Evolutionary conservation across 2,797 vertebrate species (phyloP).

Genomic region (Gymnopithys bicolor): DNA sequence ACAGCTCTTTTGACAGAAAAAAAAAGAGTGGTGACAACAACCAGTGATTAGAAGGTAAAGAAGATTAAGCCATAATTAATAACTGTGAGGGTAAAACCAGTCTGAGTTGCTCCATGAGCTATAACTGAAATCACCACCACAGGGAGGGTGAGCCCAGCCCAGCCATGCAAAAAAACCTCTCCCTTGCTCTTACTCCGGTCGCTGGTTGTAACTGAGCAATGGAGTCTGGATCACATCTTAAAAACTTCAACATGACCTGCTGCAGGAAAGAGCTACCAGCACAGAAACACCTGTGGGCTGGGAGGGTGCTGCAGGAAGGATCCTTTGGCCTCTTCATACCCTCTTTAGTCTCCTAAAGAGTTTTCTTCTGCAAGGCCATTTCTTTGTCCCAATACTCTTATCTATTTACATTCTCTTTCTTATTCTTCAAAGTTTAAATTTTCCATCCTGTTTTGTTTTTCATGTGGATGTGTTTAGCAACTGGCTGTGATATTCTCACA

Average conservation of each 20-base stretch:
- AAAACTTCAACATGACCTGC: not conserved
- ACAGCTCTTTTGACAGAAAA: not conserved
- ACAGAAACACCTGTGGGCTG: not conserved
- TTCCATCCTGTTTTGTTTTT: not conserved
- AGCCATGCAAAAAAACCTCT: not conserved
- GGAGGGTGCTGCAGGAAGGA: not conserved
- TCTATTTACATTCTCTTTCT: not conserved
- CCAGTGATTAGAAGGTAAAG: not conserved
- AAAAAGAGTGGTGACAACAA: not conserved
- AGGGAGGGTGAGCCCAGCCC: not conserved
- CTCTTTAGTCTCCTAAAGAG: not conserved
- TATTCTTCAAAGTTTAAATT: not conserved
- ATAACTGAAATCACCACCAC: not conserved
- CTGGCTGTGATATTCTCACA: not conserved
- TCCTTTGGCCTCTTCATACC: not conserved
- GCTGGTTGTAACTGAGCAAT: fast-evolving
- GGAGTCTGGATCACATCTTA: not conserved
- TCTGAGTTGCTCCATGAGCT: not conserved
- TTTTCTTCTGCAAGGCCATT: not conserved
- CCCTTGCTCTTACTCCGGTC: not conserved
- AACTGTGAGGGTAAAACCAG: not conserved
- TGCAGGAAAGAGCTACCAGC: not conserved
- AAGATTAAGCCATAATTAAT: not conserved
- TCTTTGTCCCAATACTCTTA: not conserved
- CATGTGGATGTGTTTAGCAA: not conserved